These are phyloP conservation scores for Crossocerus cetratus DNA, from an alignment of 2,888 invertebrate genomes.

Conservation along the genomic window DNA sequence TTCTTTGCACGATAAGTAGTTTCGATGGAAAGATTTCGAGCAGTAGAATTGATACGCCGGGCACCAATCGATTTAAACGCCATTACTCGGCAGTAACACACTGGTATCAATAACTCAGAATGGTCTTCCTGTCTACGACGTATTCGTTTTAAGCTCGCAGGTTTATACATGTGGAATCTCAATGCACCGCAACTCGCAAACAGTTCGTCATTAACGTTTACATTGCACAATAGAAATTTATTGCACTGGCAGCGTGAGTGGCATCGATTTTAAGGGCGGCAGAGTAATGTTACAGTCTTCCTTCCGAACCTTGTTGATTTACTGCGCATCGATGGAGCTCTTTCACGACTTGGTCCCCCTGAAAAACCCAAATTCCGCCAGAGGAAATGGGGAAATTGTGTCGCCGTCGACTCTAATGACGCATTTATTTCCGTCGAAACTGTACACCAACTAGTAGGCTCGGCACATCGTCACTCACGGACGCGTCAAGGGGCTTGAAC, in stretches of 20 bases:
- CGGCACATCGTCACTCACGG: no score
- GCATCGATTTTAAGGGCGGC: conserved; percentile 33
- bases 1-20: no score
- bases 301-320: conserved; percentile 12
- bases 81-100: no score
- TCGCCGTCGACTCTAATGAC: neutral
- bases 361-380: neutral
- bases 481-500: no score
- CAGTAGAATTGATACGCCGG: no score
- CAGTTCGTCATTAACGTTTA: conserved; percentile 38
- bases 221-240: conserved; percentile 34
- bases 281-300: neutral
- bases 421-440: neutral
- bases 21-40: no score
- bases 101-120: no score
- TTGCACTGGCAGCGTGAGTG: conserved; percentile 7
- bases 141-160: no score
- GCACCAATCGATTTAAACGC: no score
- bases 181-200: neutral
- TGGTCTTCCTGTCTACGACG: no score
- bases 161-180: no score
- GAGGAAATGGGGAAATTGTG: neutral
- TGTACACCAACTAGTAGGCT: no score
- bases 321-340: neutral
- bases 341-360: neutral